A percentile compares a stretch with the other conserved stretches of the same genome.
Evolutionary conservation across 2,113 vertebrate species (phyloP).

Genomic region (Oreochromis spilurus): DNA sequence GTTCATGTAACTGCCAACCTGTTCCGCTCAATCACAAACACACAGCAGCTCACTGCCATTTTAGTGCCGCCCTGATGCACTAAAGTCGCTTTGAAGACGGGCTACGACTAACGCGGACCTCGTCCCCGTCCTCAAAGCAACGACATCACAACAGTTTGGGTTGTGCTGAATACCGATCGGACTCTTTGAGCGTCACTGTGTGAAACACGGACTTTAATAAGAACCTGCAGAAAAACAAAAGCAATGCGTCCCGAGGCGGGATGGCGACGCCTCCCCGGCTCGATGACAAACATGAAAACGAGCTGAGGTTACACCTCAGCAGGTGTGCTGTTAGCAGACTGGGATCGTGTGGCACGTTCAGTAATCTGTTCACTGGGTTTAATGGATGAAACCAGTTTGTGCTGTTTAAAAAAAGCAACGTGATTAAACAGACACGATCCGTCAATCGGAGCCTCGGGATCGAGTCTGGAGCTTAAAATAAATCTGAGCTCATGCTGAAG

Average conservation of each 20-base stretch:
- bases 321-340: background rate
- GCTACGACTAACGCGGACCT: rapidly evolving
- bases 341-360: background rate
- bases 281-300: background rate
- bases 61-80: background rate
- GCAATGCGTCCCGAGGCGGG: rapidly evolving
- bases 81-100: background rate
- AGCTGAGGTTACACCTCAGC: rapidly evolving
- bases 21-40: background rate
- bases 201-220: background rate
- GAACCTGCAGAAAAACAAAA: background rate
- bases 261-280: background rate
- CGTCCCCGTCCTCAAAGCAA: rapidly evolving
- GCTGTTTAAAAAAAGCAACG: background rate
- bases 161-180: background rate
- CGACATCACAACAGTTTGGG: background rate
- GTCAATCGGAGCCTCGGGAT: background rate
- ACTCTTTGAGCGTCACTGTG: background rate
- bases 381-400: background rate
- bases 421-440: background rate
- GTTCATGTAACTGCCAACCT: background rate
- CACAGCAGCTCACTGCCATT: background rate
- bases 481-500: background rate
- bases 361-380: background rate
- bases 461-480: background rate